Base-by-base conservation (phyloP, 2,888 invertebrate genomes). In the Sussaba pulchella region DNA sequence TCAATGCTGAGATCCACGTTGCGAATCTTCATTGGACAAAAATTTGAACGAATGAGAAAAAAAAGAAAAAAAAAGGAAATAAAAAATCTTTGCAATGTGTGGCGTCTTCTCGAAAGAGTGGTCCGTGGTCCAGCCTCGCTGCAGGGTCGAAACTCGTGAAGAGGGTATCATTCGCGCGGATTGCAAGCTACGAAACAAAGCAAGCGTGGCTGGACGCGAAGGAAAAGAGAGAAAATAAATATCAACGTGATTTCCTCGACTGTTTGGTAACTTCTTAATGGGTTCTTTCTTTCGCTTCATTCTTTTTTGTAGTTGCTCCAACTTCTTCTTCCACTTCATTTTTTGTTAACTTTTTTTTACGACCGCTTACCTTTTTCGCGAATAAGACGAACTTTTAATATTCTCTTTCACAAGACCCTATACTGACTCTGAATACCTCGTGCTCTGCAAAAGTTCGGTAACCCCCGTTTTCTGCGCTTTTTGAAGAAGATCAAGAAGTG, bases 311-410 rank as follows among this genome's bases (percentile, higher is more conserved):
- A 12, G 47, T 67, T 47, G 36, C 59, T 67, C 24, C 31, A 45
- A 47, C 21, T 41, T 39, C 19, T n/a, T 9, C 39, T 59, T 31
- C 41, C 50, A 9, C 26, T 47, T 36, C 50, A 19, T 1, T 36
- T 17, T 31, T 31, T 57, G 14, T 74, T 74, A n/a, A 19, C 1
- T 36, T 17, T 69, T 63, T 36, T 50, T 75, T 24, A 69, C 69
- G 69, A 63, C n/a, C 50, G 66, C 26, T 63, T 54, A 63, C 45
- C 59, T 50, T 24, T 31, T 36, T 39, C 5, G 31, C 19, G 57
- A 57, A 66, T 74, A 61, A 61, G 14, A 50, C 41, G 5, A 75
- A 75, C 61, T 69, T 69, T 69, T 61, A 43, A 76, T 63, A 61
- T 61, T 69, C 36, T 14, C 19, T 39, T 43, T 50, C 3, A 1